These are phyloP conservation scores for Drosophila obscura DNA, from an alignment of 1,140 invertebrate genomes.

Conservation along the genomic window DNA sequence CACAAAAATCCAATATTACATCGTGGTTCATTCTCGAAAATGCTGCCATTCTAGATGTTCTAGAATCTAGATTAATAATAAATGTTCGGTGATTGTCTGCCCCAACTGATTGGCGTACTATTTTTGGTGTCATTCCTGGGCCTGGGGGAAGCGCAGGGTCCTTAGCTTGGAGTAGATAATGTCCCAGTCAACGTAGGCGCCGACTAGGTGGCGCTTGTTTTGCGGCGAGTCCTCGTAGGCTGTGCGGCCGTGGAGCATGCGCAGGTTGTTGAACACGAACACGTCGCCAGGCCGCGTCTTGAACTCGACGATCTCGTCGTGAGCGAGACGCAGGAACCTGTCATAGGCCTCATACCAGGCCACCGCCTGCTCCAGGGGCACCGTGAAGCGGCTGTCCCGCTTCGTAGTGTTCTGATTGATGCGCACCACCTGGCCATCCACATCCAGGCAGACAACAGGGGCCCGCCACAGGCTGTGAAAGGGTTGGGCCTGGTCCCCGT, in stretches of 20 bases:
- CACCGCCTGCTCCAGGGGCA: slow-evolving; percentile 85
- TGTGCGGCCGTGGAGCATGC: slow-evolving; percentile 88
- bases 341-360: slow-evolving; percentile 87
- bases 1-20: too few relatives aligned
- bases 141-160: slow-evolving; percentile 35
- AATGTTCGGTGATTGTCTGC: too few relatives aligned
- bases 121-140: too few relatives aligned
- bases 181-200: slow-evolving; percentile 90
- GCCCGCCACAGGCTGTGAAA: slow-evolving; percentile 87
- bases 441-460: slow-evolving; percentile 86
- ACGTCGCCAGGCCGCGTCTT: slow-evolving; percentile 87
- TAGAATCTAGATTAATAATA: too few relatives aligned
- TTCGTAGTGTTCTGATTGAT: slow-evolving; percentile 88
- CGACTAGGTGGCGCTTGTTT: slow-evolving; percentile 87
- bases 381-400: slow-evolving; percentile 86
- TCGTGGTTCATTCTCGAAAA: too few relatives aligned
- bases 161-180: slow-evolving; percentile 87
- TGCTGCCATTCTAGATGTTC: too few relatives aligned
- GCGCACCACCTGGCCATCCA: slow-evolving; percentile 85
- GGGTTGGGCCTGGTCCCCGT: slow-evolving; percentile 84
- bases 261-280: slow-evolving; percentile 88
- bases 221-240: slow-evolving; percentile 85
- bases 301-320: slow-evolving; percentile 85
- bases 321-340: slow-evolving; percentile 84
- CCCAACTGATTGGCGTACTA: too few relatives aligned